phyloP scores from a whole-genome alignment of 1,140 invertebrate genomes.

The Drosophila teissieri region DNA sequence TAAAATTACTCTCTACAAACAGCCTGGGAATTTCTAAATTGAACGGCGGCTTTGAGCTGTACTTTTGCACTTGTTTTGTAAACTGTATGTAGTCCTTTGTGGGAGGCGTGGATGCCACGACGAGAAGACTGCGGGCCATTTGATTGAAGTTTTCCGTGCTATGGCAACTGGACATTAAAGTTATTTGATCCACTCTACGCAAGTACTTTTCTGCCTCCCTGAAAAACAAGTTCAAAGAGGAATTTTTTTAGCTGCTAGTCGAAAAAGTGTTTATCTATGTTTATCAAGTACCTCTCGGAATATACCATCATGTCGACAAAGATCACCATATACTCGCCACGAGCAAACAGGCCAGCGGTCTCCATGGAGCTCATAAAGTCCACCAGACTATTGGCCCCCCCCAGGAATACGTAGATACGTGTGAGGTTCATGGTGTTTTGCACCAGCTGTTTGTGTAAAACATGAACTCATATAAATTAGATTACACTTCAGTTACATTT shows the following conservation, averaged over 20 bases:
- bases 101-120: conserved; percentile 93
- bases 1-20: conserved; percentile 85
- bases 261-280: too few relatives aligned
- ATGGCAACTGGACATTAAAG: conserved; percentile 87
- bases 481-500: neutral
- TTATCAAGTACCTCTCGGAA: conserved; percentile 65
- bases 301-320: conserved; percentile 96
- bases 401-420: conserved; percentile 97
- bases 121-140: conserved; percentile 91
- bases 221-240: neutral
- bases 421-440: conserved; percentile 95
- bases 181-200: conserved; percentile 89
- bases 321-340: conserved; percentile 97
- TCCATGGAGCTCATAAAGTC: conserved; percentile 97
- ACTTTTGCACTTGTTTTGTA: conserved; percentile 90
- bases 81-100: conserved; percentile 91
- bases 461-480: neutral
- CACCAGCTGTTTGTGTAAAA: conserved; percentile 86
- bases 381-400: conserved; percentile 90
- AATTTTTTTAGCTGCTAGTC: neutral
- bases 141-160: conserved; percentile 89
- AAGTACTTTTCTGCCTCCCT: conserved; percentile 93
- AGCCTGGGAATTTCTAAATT: conserved; percentile 80
- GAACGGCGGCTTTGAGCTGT: conserved; percentile 88
- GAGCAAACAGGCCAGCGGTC: conserved; percentile 92